phyloP scores from a whole-genome alignment of 1,140 invertebrate genomes.

The Papilio machaon region DNA sequence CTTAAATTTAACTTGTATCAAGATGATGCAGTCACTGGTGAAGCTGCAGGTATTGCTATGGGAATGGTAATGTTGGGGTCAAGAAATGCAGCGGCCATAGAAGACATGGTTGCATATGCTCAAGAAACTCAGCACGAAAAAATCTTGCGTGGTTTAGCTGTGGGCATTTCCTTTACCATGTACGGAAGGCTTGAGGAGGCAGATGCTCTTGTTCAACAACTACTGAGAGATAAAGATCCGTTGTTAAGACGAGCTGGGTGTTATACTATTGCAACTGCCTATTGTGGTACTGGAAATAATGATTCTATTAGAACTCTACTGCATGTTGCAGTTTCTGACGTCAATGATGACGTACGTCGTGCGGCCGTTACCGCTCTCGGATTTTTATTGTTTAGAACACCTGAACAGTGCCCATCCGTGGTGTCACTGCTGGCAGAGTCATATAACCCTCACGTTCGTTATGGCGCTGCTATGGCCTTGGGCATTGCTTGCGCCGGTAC shows the following conservation, averaged over 20 bases:
- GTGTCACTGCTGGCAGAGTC: conserved; percentile 98
- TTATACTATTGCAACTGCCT: conserved; percentile 99
- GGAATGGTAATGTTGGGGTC: conserved; percentile 99
- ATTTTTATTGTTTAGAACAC: conserved; percentile 97
- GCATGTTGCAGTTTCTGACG: conserved; percentile 98
- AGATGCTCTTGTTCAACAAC: conserved; percentile 94
- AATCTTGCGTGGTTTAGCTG: conserved; percentile 96
- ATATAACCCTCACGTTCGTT: conserved; percentile 99
- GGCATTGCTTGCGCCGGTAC: conserved; percentile 99
- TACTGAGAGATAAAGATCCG: conserved; percentile 94
- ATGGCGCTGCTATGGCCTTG: conserved; percentile 99
- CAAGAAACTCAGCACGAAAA: conserved; percentile 99
- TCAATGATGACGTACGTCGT: conserved; percentile 98
- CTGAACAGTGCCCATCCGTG: conserved; percentile 98
- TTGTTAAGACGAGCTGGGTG: conserved; percentile 95
- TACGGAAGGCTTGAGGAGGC: conserved; percentile 98
- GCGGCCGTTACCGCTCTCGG: conserved; percentile 98
- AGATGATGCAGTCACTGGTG: conserved; percentile 99
- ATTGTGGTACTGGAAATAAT: conserved; percentile 99
- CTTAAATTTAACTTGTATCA: conserved; percentile 98
- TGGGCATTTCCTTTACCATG: conserved; percentile 98
- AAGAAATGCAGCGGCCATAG: conserved; percentile 92
- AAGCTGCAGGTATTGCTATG: conserved; percentile 99
- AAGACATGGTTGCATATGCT: conserved; percentile 94
- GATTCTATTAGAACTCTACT: conserved; percentile 96